A percentile compares a stretch with the other conserved stretches of the same genome.
Evolutionary conservation across 2,797 vertebrate species (phyloP).

Genomic region (Chiloscyllium punctatum): DNA sequence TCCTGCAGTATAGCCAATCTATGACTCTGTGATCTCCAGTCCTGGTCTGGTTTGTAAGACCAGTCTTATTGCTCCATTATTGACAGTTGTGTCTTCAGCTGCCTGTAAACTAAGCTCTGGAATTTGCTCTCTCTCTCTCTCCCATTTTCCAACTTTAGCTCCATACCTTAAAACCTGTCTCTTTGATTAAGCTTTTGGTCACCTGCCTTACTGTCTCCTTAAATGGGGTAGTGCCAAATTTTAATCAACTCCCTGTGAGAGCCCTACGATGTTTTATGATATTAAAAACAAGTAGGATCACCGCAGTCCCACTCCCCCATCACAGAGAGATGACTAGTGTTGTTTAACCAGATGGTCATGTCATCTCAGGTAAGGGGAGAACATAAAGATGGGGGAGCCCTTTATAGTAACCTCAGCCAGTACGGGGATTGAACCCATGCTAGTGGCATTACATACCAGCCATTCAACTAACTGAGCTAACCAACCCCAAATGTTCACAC

Average conservation of each 20-base stretch:
- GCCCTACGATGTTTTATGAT: neutral
- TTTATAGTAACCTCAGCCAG: no score
- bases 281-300: neutral
- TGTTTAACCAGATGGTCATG: no score
- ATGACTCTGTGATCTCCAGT: neutral
- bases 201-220: neutral
- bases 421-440: no score
- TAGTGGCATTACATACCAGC: no score
- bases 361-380: no score
- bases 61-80: neutral
- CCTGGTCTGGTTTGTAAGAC: neutral
- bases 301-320: no score
- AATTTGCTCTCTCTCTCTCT: neutral
- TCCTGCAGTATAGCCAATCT: no score
- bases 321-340: no score
- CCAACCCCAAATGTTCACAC: no score
- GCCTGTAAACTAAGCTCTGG: neutral
- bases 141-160: no score
- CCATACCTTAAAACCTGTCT: neutral
- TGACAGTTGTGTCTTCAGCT: neutral
- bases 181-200: neutral
- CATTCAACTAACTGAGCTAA: no score
- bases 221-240: neutral
- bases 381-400: no score
- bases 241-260: neutral